A percentile compares a stretch with the other conserved stretches of the same genome.
phyloP scores from a whole-genome alignment of 2,888 invertebrate species.

The Oconnorella tubifera region DNA sequence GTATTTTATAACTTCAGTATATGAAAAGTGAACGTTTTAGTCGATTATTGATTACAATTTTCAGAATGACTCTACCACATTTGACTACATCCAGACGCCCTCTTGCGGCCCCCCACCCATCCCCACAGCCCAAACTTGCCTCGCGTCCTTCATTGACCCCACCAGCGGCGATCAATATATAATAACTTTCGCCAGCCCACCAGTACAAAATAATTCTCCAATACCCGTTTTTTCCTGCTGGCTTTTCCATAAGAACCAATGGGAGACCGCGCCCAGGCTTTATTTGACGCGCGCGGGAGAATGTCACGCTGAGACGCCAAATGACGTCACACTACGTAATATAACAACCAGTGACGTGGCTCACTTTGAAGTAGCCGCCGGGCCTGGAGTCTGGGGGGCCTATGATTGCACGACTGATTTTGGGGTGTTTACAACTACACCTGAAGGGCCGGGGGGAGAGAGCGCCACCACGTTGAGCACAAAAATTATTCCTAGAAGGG shows the following conservation, averaged over 20 bases:
- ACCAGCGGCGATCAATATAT: background rate
- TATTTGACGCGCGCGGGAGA: constrained; percentile 16
- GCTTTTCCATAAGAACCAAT: constrained; percentile 35
- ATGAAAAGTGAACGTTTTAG: no score
- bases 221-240: constrained; percentile 33
- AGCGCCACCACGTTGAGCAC: no score
- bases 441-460: no score
- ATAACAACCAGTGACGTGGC: constrained; percentile 12
- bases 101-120: no score
- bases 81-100: no score
- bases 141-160: background rate
- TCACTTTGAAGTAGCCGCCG: constrained; percentile 6
- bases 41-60: no score
- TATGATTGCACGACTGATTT: constrained; percentile 7
- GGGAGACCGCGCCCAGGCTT: constrained; percentile 11
- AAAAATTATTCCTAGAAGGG: no score
- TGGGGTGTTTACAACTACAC: background rate
- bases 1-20: no score
- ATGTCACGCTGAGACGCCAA: constrained; percentile 13
- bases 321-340: constrained; percentile 7
- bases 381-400: constrained; percentile 5
- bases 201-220: background rate
- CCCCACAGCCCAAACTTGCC: background rate
- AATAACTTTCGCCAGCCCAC: background rate
- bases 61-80: no score